Percentiles rank a stretch among this genome's conserved stretches.
Evolutionary conservation across 2,888 invertebrate genomes (phyloP).

Genomic region (Anodontia alba): DNA sequence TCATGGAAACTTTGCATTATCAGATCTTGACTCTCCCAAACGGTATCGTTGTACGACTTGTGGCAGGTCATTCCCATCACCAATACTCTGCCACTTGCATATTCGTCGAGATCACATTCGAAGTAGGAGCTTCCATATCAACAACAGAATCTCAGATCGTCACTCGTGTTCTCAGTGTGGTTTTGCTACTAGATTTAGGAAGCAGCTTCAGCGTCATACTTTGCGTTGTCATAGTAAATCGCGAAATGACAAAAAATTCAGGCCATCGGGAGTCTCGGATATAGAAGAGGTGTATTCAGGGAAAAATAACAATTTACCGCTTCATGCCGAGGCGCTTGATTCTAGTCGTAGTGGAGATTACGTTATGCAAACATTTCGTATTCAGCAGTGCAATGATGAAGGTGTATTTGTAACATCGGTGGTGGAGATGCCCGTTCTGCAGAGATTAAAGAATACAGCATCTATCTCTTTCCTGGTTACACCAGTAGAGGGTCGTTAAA

Average conservation of each 20-base stretch:
- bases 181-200: constrained; percentile 74
- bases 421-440: constrained; percentile 96
- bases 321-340: constrained; percentile 61
- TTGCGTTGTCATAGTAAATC: constrained; percentile 56
- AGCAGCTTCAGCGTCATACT: constrained; percentile 74
- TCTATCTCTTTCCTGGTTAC: constrained; percentile 97
- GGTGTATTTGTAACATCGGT: constrained; percentile 88
- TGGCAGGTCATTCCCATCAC: constrained; percentile 76
- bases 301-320: constrained; percentile 60
- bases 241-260: constrained; percentile 28
- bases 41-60: constrained; percentile 82
- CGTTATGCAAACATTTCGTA: constrained; percentile 95
- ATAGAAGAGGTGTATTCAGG: constrained; percentile 62
- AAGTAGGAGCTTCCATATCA: constrained; percentile 67
- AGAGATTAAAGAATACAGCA: constrained; percentile 93
- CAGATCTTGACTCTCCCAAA: constrained; percentile 51
- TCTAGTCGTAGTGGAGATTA: constrained; percentile 79
- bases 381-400: constrained; percentile 69
- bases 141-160: constrained; percentile 66
- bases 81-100: constrained; percentile 77
- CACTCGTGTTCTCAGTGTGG: constrained; percentile 73
- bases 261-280: constrained; percentile 34
- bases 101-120: constrained; percentile 79
- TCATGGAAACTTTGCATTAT: constrained; percentile 54
- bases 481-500: constrained; percentile 86